A percentile compares a stretch with the other conserved stretches of the same genome.
These are phyloP conservation scores for Lasioglossum morio DNA, from an alignment of 2,888 invertebrate species.

Conservation along the genomic window DNA sequence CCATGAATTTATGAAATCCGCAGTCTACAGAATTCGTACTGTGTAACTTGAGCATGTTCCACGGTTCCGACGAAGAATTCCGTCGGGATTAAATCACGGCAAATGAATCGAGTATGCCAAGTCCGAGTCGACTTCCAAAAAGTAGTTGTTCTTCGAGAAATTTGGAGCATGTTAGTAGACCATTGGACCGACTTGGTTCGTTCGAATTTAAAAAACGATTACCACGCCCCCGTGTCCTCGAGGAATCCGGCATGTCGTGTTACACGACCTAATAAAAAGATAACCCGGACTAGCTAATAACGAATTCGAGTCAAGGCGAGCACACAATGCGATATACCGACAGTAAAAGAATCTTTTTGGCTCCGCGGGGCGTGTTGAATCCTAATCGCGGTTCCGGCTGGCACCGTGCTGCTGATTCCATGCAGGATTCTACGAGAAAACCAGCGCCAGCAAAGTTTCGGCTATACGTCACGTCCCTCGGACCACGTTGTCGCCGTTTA, in stretches of 20 bases:
- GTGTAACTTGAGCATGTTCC: neutral
- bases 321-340: neutral
- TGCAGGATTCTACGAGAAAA: constrained; percentile 5
- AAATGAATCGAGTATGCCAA: neutral
- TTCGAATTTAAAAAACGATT: neutral
- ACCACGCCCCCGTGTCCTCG: neutral
- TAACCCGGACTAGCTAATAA: neutral
- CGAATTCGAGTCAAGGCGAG: constrained; percentile 22
- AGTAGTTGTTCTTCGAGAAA: neutral
- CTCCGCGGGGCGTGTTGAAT: constrained; percentile 24
- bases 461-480: constrained; percentile 4
- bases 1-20: too few relatives aligned
- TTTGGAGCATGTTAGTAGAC: neutral
- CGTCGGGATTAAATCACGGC: neutral
- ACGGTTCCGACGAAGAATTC: neutral
- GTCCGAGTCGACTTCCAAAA: neutral
- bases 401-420: constrained; percentile 30
- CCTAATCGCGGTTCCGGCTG: constrained; percentile 37
- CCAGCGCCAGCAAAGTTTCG: constrained; percentile 35
- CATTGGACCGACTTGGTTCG: neutral
- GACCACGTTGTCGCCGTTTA: constrained; percentile 22
- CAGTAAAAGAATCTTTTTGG: constrained; percentile 52
- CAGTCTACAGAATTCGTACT: neutral
- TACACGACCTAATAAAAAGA: constrained; percentile 2
- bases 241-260: neutral